Percentiles rank a stretch among this genome's conserved stretches.
Evolutionary conservation across 2,113 vertebrate genomes (phyloP).

Genomic region (Pan paniscus): DNA sequence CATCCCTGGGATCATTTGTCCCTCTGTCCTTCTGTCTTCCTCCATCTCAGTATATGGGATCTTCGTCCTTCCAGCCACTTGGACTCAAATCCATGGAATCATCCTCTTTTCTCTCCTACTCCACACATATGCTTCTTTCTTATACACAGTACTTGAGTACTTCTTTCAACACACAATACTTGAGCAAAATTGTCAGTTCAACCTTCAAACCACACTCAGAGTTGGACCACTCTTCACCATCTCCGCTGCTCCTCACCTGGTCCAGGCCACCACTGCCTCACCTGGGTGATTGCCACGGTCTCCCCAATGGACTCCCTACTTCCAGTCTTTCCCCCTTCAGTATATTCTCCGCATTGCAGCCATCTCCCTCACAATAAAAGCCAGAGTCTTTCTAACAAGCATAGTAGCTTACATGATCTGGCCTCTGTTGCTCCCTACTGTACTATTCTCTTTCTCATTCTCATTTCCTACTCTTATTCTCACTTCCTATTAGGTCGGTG

Average conservation of each 20-base stretch:
- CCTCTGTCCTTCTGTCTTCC: background rate
- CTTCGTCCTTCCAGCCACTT: background rate
- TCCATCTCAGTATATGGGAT: background rate
- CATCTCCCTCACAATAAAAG: background rate
- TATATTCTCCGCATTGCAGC: background rate
- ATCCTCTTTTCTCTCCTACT: background rate
- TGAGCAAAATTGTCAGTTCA: background rate
- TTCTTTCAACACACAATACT: background rate
- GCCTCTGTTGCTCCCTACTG: background rate
- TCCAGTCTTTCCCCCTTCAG: no score
- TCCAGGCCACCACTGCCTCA: background rate
- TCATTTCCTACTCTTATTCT: no score
- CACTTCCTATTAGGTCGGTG: no score
- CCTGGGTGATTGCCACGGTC: background rate
- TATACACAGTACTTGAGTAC: background rate
- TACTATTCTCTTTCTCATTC: no score
- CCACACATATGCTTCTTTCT: background rate
- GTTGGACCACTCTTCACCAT: background rate
- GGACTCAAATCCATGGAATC: background rate
- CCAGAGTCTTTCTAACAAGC: background rate
- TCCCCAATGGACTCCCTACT: background rate
- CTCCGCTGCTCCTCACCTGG: background rate
- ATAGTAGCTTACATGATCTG: background rate
- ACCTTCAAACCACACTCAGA: background rate
- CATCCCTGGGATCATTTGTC: background rate